Evolutionary conservation across 1,140 invertebrate genomes (phyloP).

Genomic region (Aporrectodea caliginosa): DNA sequence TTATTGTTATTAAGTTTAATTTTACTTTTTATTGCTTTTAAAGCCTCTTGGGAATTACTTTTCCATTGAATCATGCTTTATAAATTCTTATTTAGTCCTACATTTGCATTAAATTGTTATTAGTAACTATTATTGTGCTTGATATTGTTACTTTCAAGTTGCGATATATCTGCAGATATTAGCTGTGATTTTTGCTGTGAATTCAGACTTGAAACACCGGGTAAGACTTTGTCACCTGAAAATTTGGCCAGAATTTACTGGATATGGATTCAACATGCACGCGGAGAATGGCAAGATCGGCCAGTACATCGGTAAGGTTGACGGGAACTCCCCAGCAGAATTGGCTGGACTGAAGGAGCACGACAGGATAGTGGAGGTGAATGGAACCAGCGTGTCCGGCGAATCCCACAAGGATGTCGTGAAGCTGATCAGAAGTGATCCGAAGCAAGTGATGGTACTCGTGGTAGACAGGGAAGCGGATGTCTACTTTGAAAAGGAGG

Average conservation of each 20-base stretch:
- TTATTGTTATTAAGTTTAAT: no score
- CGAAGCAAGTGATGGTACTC: constrained; percentile 80
- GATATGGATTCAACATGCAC: constrained; percentile 97
- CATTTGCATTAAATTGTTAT: no score
- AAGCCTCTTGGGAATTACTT: no score
- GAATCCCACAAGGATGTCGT: constrained; percentile 85
- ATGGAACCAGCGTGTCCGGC: constrained; percentile 60
- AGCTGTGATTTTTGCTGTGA: background rate
- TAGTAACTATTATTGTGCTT: no score
- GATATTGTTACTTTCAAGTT: no score
- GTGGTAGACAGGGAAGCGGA: constrained; percentile 79
- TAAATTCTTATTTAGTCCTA: no score
- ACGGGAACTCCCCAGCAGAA: constrained; percentile 85
- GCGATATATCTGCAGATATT: no score
- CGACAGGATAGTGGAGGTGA: constrained; percentile 77
- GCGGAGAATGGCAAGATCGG: constrained; percentile 90
- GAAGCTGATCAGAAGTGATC: constrained; percentile 66
- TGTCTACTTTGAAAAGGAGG: constrained; percentile 67
- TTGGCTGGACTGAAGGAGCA: constrained; percentile 80
- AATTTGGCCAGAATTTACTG: constrained; percentile 89
- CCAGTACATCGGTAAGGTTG: constrained; percentile 96
- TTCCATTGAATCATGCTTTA: no score
- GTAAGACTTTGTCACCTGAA: constrained; percentile 46
- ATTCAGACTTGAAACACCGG: background rate
- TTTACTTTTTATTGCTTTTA: no score